Evolutionary conservation across 2,888 invertebrate genomes (phyloP).

Genomic region (Polyommatus iphigenia): DNA sequence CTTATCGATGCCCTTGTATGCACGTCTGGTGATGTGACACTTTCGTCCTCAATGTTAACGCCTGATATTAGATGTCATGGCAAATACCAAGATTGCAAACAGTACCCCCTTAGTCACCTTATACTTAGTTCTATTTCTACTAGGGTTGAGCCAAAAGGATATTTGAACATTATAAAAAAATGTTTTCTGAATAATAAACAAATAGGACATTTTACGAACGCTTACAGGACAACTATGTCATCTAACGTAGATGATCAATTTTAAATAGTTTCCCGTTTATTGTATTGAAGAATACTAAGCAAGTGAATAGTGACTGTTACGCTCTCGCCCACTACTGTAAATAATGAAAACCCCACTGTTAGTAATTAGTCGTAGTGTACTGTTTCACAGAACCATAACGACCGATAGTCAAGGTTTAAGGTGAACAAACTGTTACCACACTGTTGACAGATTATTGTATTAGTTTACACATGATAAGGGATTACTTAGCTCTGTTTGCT

Average conservation of each 20-base stretch:
- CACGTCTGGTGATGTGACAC: background rate
- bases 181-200: too few relatives aligned
- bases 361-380: background rate
- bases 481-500: background rate
- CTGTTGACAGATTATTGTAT: constrained; percentile 5
- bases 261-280: too few relatives aligned
- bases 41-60: background rate
- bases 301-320: too few relatives aligned
- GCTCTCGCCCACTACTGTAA: background rate
- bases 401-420: background rate
- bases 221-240: too few relatives aligned
- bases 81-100: background rate
- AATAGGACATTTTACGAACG: too few relatives aligned
- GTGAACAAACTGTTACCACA: constrained; percentile 12
- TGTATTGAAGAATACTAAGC: too few relatives aligned
- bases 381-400: background rate
- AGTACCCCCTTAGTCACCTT: background rate
- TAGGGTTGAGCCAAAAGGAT: too few relatives aligned
- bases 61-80: background rate
- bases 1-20: too few relatives aligned
- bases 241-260: too few relatives aligned
- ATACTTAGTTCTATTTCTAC: too few relatives aligned
- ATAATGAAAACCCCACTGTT: background rate
- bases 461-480: constrained; percentile 12
- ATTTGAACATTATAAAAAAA: too few relatives aligned